Evolutionary conservation across 53 echinoderm and acorn worm genomes (phyloP), one percentile per base, ranked within the genome.

Genomic region (Holothuria scabra): DNA sequence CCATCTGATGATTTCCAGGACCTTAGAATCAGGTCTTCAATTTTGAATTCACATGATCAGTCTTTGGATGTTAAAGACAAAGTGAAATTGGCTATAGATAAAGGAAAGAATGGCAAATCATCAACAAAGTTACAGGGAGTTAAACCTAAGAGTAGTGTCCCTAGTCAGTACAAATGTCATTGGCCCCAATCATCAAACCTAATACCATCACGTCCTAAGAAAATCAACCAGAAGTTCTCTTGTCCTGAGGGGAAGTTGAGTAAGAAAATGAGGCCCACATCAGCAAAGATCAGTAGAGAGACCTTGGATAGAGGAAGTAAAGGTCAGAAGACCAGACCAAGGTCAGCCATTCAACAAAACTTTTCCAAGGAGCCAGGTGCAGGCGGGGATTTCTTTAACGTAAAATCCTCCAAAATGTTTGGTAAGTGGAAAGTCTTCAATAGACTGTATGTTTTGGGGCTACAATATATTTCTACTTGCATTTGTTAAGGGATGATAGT

Each of bases 261-360:
- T 22, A 84, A 69, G 44, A 92, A 65, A 76, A 46, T 56, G 65
- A 85, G 84, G 32, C 92, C 88, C 35, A 34, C 70, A 46, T 90
- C 88, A 9, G 87, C 74, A 0, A 85, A 83, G 80, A 30, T 75
- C 55, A 28, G 20, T 26, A 31, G 12, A 16, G 71, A 14, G 28
- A 24, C 57, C 30, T 58, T 29, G 60, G 84, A 64, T 33, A 61
- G 28, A 52, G 67, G 59, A 64, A 71, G 6, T 49, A 90, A 35
- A 67, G 92, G 60, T 86, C 91, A 91, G 57, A 90, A 81, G 84
- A 58, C 83, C 81, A 81, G 89, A 83, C 88, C 92, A 46, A 29
- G 75, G 69, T 84, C 95, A 57, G 86, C 85, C 35, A 52, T 26
- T 46, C 14, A 12, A 20, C 52, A 31, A 46, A 79, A 46, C 3